Conservation (phyloP, 2,113 vertebrate species). For the Colinus virginianus region DNA sequence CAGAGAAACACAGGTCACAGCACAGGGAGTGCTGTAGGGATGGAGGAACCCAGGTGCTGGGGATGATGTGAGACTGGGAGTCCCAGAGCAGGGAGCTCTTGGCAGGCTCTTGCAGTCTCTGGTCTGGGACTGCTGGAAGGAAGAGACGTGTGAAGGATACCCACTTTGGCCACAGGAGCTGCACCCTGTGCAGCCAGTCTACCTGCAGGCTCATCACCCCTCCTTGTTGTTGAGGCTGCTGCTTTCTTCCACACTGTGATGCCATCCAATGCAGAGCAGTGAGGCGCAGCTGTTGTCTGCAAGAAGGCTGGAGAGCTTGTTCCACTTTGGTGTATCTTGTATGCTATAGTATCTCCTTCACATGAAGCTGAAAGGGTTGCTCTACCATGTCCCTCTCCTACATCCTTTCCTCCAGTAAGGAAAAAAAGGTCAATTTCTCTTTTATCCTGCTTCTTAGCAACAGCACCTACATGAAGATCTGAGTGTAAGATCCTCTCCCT, state of each 20-base stretch:
- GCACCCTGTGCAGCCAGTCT: neutral
- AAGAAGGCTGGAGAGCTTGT: neutral
- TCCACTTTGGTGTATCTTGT: neutral
- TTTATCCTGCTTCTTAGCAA: slow-evolving; percentile 44
- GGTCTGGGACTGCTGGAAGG: neutral
- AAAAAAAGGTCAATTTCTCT: neutral
- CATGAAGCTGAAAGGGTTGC: neutral
- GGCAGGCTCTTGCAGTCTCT: neutral
- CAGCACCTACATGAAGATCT: slow-evolving; percentile 56
- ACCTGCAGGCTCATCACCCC: neutral
- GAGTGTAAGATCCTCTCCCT: slow-evolving; percentile 53
- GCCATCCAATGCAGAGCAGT: neutral
- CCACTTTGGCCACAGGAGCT: neutral
- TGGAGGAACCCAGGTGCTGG: neutral
- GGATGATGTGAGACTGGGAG: neutral
- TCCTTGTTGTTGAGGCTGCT: neutral
- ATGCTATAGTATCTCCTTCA: neutral
- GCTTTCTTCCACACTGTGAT: neutral
- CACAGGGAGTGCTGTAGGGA: neutral
- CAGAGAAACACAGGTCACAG: neutral
- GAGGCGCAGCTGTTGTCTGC: neutral
- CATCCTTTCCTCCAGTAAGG: neutral
- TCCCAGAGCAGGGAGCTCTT: neutral
- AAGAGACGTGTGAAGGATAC: neutral
- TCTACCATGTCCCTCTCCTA: neutral